Percentiles rank a stretch among this genome's conserved stretches.
These are phyloP conservation scores for Aphidoletes aphidimyza DNA, from an alignment of 2,888 invertebrate species.

Conservation along the genomic window DNA sequence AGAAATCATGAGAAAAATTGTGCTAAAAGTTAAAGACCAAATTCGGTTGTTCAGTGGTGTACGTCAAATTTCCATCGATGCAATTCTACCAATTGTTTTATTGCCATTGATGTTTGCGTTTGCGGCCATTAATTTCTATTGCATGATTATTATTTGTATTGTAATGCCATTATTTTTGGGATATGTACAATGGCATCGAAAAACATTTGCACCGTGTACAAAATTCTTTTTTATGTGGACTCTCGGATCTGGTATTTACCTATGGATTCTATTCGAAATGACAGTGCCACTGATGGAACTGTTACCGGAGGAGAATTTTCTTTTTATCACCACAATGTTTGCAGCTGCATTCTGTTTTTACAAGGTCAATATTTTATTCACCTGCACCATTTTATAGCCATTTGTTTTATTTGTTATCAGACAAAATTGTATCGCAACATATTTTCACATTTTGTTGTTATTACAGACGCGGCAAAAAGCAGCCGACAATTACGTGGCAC, in stretches of 20 bases:
- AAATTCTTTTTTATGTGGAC: conserved; percentile 83
- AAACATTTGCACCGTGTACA: conserved; percentile 65
- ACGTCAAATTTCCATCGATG: conserved; percentile 68
- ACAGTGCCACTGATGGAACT: conserved; percentile 80
- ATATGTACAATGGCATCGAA: conserved; percentile 60
- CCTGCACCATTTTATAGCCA: not conserved
- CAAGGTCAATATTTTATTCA: conserved; percentile 59
- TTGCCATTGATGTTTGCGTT: conserved; percentile 67
- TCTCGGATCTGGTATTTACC: conserved; percentile 73
- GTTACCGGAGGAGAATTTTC: conserved; percentile 73
- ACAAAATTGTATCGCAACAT: not conserved
- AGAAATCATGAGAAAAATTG: conserved; percentile 60
- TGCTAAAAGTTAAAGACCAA: conserved; percentile 69
- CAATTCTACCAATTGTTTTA: conserved; percentile 68
- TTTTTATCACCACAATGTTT: conserved; percentile 69
- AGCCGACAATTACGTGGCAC: conserved; percentile 63
- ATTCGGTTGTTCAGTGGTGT: conserved; percentile 72
- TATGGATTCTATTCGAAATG: conserved; percentile 77
- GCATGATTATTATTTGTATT: conserved; percentile 63
- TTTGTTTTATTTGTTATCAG: not conserved
- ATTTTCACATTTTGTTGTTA: conserved; percentile 55
- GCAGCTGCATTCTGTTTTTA: conserved; percentile 67
- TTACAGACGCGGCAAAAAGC: conserved; percentile 61
- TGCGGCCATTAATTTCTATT: conserved; percentile 67
- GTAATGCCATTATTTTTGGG: conserved; percentile 60